Percentiles rank a stretch among this genome's conserved stretches.
Evolutionary conservation across 1,140 invertebrate species (phyloP).

Genomic region (Mercenaria mercenaria): DNA sequence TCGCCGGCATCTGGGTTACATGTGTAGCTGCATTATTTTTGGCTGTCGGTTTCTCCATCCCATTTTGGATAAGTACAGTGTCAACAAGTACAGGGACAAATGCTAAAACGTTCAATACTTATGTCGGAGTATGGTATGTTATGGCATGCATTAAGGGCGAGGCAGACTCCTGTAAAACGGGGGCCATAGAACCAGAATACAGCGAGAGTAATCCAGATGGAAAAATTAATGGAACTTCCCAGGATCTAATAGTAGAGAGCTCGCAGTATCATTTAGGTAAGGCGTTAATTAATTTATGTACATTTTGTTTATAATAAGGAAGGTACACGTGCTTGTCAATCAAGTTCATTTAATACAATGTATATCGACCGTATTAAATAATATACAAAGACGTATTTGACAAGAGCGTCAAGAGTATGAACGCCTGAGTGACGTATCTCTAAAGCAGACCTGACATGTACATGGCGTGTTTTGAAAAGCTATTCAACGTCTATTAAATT

Average conservation of each 20-base stretch:
- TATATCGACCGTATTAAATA: too few species aligned
- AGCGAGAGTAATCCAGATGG: background rate
- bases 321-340: too few species aligned
- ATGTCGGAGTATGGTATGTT: conserved; percentile 35
- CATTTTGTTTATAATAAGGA: too few species aligned
- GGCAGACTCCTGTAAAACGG: conserved; percentile 26
- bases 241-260: background rate
- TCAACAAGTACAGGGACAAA: too few species aligned
- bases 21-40: conserved; percentile 4
- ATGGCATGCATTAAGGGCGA: conserved; percentile 48
- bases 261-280: background rate
- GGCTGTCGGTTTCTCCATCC: conserved; percentile 45
- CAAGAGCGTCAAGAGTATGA: too few species aligned
- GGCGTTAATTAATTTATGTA: too few species aligned
- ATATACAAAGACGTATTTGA: too few species aligned
- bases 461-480: too few species aligned
- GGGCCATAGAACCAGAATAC: conserved; percentile 9
- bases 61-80: conserved; percentile 23
- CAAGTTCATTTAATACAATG: too few species aligned
- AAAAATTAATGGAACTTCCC: background rate
- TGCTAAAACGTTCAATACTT: background rate
- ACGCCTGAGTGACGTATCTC: too few species aligned
- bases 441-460: too few species aligned
- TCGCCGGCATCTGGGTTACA: background rate
- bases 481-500: too few species aligned